Evolutionary conservation across 2,113 vertebrate genomes (phyloP).

Genomic region (Tetrax tetrax): DNA sequence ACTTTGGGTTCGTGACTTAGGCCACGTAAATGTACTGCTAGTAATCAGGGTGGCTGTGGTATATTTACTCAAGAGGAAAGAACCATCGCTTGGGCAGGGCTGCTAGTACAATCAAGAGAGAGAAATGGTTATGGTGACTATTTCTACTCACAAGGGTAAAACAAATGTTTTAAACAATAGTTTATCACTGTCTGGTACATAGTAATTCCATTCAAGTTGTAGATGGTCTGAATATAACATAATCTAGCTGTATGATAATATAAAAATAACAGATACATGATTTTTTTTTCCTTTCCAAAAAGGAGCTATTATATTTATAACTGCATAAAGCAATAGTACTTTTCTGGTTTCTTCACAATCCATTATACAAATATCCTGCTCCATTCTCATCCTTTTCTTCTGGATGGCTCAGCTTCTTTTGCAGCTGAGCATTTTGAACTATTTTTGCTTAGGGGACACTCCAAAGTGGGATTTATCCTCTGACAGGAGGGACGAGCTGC

Average conservation of each 20-base stretch:
- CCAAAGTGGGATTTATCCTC: background rate
- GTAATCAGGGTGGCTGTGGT: background rate
- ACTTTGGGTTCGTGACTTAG: background rate
- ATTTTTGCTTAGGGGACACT: background rate
- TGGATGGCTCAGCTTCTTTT: background rate
- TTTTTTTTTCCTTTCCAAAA: background rate
- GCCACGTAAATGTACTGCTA: background rate
- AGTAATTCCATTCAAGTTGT: background rate
- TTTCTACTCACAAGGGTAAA: background rate
- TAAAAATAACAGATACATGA: background rate
- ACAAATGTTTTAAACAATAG: background rate
- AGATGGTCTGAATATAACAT: background rate
- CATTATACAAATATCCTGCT: background rate
- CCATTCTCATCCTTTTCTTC: background rate
- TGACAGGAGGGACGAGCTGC: background rate
- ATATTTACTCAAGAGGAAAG: background rate
- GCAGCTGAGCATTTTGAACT: background rate
- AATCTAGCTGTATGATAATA: background rate
- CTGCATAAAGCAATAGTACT: background rate
- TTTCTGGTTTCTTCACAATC: background rate
- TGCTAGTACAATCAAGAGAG: background rate
- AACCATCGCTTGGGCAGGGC: background rate
- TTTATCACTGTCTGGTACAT: background rate
- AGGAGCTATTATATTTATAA: conserved; percentile 14
- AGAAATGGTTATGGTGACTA: background rate